Conservation (phyloP, 2,113 vertebrate species). For the Turnix velox region DNA sequence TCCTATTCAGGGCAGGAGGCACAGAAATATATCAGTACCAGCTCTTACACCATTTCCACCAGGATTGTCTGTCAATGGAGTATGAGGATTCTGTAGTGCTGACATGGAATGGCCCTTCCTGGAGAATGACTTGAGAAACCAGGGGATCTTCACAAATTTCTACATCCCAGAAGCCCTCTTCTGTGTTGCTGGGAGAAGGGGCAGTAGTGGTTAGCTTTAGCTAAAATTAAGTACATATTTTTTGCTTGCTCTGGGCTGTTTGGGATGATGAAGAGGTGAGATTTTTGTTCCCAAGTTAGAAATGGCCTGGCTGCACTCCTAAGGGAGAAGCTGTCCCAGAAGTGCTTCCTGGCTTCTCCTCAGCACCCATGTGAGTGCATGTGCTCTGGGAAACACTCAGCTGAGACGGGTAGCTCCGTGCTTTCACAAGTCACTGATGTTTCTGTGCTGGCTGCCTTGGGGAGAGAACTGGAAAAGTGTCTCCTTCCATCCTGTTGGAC, state of each 20-base stretch:
- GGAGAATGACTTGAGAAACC: not conserved
- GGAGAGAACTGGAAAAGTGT: not conserved
- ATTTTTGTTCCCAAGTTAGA: not conserved
- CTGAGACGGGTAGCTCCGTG: not conserved
- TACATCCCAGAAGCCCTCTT: not conserved
- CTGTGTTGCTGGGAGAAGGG: not conserved
- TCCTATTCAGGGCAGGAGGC: accelerated
- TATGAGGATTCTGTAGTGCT: not conserved
- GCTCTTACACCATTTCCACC: not conserved
- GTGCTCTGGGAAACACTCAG: not conserved
- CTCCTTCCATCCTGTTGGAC: not conserved
- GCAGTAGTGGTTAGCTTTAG: not conserved
- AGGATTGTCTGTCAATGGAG: not conserved
- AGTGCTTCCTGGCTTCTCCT: not conserved
- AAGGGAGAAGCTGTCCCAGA: not conserved
- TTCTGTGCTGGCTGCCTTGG: not conserved
- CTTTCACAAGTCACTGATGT: not conserved
- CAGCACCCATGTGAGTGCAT: not conserved
- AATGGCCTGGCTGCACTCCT: not conserved
- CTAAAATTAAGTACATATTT: not conserved
- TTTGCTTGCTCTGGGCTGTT: not conserved
- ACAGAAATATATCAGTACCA: not conserved
- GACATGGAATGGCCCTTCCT: not conserved
- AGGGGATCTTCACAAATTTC: not conserved
- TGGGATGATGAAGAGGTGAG: not conserved